phyloP scores from a whole-genome alignment of 2,113 vertebrate species.

The Eurypyga helias region DNA sequence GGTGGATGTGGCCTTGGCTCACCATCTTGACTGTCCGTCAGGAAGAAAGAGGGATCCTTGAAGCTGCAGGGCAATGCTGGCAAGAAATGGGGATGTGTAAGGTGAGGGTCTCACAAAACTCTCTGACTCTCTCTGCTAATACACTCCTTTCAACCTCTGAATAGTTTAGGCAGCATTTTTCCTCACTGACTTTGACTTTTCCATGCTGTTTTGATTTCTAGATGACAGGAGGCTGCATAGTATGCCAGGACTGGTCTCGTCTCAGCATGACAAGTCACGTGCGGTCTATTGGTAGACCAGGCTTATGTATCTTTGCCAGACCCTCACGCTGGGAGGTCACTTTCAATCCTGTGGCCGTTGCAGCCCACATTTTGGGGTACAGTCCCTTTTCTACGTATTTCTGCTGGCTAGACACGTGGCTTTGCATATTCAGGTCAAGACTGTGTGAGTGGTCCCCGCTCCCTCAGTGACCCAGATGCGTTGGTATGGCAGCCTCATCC shows the following conservation, averaged over 20 bases:
- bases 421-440: background rate
- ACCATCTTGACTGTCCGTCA: background rate
- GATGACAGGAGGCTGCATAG: background rate
- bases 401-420: background rate
- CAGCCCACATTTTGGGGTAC: background rate
- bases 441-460: background rate
- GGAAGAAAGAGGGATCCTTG: background rate
- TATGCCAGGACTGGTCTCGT: background rate
- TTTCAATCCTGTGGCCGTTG: background rate
- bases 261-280: background rate
- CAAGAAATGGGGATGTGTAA: background rate
- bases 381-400: background rate
- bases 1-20: background rate
- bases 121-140: background rate
- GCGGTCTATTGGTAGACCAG: rapidly evolving
- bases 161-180: background rate
- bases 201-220: background rate
- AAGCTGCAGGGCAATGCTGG: background rate
- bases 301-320: background rate
- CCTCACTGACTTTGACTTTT: background rate
- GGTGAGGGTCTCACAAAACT: background rate
- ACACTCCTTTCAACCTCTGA: background rate
- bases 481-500: background rate
- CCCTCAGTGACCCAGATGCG: background rate
- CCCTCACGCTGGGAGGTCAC: background rate